Base-by-base conservation (phyloP, 1,140 invertebrate genomes). In the Plutomurus gul region DNA sequence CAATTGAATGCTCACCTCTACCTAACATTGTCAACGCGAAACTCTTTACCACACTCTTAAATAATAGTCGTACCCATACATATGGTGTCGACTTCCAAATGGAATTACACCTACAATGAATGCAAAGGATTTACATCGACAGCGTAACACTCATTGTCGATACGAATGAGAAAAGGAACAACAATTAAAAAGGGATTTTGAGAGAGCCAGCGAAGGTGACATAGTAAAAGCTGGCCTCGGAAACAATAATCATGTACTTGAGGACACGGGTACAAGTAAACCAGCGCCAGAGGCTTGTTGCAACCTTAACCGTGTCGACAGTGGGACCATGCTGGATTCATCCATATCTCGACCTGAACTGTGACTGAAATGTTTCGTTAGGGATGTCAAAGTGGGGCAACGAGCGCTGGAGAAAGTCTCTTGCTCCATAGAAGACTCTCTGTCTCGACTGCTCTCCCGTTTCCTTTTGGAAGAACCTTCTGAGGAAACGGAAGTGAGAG, bases 171-270 rank as follows among this genome's bases (percentile, higher is more conserved):
- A n/a, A n/a, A n/a, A n/a, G n/a, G n/a, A n/a, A n/a, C n/a, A n/a
- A n/a, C n/a, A n/a, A n/a, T n/a, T 75, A 22, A 60, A 71, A 30
- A 71, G 76, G n/a, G n/a, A n/a, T n/a, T n/a, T n/a, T 36, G 25
- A 49, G 30, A 33, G 49, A 37, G 51, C 36, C 20, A 70, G 75
- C 30, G 74, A 49, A 16, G 56, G 56, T 33, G 56, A 65, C 56
- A 65, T n/a, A 36, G n/a, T n/a, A n/a, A 25, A 18, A 25, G n/a
- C 73, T 13, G 40, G 22, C 37, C 46, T 36, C 46, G 39, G 43
- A 47, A 47, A 47, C 40, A 36, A 20, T 37, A 33, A 43, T 60
- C 49, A 76, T 37, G 75, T 76, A 60, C 49, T 76, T 51, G 49
- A 56, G 16, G 47, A 36, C 0, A 76, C 75, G 25, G 75, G 49